These are phyloP conservation scores for Chlorodrepanis virens DNA, from an alignment of 2,113 vertebrate species.

Conservation along the genomic window DNA sequence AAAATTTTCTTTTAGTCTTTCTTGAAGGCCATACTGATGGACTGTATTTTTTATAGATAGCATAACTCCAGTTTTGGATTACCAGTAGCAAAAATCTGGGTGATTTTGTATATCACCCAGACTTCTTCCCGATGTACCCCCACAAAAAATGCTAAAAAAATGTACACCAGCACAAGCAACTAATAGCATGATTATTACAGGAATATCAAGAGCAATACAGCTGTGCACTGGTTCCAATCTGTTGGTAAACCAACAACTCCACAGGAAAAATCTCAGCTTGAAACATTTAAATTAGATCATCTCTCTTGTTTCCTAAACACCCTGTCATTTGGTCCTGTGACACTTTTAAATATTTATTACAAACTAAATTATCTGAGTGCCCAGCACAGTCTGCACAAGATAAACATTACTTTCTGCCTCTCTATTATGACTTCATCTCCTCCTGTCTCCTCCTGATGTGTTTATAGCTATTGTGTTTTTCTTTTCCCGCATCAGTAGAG, in stretches of 20 bases:
- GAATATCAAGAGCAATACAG: conserved; percentile 14
- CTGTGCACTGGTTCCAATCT: conserved; percentile 30
- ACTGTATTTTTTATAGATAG: conserved; percentile 30
- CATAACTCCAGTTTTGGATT: conserved; percentile 45
- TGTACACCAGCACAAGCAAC: conserved; percentile 26
- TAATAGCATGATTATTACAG: conserved; percentile 42
- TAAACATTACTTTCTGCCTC: conserved; percentile 38
- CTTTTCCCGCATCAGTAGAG: background rate
- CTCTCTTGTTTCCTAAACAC: conserved; percentile 59
- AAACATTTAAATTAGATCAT: conserved; percentile 65
- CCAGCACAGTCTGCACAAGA: conserved; percentile 43
- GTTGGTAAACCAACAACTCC: conserved; percentile 39
- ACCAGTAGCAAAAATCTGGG: background rate
- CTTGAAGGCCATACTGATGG: background rate
- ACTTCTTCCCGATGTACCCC: background rate
- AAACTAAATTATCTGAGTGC: conserved; percentile 49
- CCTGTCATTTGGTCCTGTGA: conserved; percentile 41
- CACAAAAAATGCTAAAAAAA: conserved; percentile 43
- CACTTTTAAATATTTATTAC: conserved; percentile 57
- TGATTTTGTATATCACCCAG: background rate
- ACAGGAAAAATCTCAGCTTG: conserved; percentile 52
- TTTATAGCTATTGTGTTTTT: conserved; percentile 6
- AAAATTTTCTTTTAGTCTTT: conserved; percentile 26
- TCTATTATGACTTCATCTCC: conserved; percentile 3
- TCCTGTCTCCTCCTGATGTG: conserved; percentile 33